Evolutionary conservation across 2,113 vertebrate species (phyloP).

Genomic region (Etia nguti): DNA sequence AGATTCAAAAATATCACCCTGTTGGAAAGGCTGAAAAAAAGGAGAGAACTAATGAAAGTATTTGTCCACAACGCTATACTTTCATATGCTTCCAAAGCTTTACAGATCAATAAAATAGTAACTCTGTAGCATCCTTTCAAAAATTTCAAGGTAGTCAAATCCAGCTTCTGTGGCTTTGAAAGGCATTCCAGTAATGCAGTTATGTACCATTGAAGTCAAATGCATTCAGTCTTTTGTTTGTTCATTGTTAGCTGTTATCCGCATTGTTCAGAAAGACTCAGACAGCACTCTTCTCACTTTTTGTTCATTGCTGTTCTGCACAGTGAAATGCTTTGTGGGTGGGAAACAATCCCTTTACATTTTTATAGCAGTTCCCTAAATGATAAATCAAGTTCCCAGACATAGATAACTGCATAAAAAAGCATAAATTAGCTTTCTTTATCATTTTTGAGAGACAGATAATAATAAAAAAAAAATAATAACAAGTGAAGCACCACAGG

Average conservation of each 20-base stretch:
- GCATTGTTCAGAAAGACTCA: not conserved
- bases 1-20: not conserved
- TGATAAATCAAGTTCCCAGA: conserved; percentile 31
- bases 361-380: not conserved
- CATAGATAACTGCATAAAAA: conserved; percentile 10
- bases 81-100: not conserved
- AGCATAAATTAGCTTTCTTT: conserved; percentile 9
- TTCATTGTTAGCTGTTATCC: not conserved
- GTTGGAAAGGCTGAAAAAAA: not conserved
- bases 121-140: not conserved
- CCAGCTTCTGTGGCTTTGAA: not conserved
- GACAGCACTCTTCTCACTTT: not conserved
- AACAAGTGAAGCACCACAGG: not conserved
- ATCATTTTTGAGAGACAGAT: conserved; percentile 19
- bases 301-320: not conserved
- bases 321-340: not conserved
- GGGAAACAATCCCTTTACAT: not conserved
- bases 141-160: not conserved
- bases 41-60: not conserved
- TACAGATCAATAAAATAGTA: not conserved
- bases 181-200: not conserved
- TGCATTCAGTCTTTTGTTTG: not conserved
- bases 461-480: not conserved
- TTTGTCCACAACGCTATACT: not conserved
- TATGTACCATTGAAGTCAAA: not conserved